phyloP scores from a whole-genome alignment of 2,797 vertebrate species.

The Eospalax fontanierii region DNA sequence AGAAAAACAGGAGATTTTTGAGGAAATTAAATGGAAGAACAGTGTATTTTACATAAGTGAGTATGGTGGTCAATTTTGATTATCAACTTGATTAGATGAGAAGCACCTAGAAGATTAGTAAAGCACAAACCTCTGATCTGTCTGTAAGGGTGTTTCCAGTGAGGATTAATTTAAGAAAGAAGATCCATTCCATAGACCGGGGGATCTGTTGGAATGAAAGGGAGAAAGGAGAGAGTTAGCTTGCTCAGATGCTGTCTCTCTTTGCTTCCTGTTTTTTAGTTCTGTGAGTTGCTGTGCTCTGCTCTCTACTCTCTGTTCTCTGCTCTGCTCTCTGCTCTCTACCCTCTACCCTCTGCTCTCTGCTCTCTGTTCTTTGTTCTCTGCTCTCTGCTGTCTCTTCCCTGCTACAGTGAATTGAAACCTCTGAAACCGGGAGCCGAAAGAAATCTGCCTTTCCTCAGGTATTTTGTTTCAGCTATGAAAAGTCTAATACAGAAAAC shows the following conservation, averaged over 20 bases:
- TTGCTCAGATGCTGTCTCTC: not conserved
- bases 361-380: too few species aligned
- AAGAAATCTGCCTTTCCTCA: too few species aligned
- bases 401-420: too few species aligned
- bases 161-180: not conserved
- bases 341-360: too few species aligned
- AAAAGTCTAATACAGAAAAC: too few species aligned
- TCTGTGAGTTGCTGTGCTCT: too few species aligned
- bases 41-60: not conserved
- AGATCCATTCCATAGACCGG: not conserved
- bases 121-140: not conserved
- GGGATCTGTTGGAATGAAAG: not conserved
- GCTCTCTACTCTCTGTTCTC: too few species aligned
- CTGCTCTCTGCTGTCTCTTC: too few species aligned
- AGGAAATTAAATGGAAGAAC: not conserved
- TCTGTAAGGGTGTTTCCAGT: not conserved
- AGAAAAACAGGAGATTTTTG: not conserved
- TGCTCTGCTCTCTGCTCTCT: too few species aligned
- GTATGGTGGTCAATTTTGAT: not conserved
- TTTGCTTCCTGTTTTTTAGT: too few species aligned
- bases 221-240: not conserved
- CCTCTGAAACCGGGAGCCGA: too few species aligned
- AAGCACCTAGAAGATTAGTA: not conserved
- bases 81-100: not conserved
- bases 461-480: too few species aligned